Evolutionary conservation across 2,888 invertebrate genomes (phyloP), one percentile per base, ranked within the genome.

Genomic region (Agrochola lychnidis): DNA sequence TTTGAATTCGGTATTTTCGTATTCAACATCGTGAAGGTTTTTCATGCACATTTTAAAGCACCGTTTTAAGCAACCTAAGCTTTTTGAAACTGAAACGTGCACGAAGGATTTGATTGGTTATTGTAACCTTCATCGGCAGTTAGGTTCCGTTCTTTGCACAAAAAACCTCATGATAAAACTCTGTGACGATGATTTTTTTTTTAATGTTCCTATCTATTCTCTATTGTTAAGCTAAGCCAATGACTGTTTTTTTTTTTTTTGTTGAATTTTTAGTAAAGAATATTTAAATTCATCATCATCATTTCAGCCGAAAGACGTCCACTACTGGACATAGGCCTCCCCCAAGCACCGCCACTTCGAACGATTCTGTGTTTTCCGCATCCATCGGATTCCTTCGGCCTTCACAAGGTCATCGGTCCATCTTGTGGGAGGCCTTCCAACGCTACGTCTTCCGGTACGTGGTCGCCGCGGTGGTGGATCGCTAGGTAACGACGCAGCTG

Each of bases 1-100:
- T 64, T 72, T 61, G 48, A 59, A 82, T 56, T 63, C 40, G 12
- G 19, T 30, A 45, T 67, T 25, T 45, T 42, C 22, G 36, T 12
- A 66, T 59, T 69, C n/a, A 45, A 62, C 25, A 30, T 1, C 14
- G 22, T 48, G 6, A 53, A 30, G 14, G 2, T 51, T 10, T 48
- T 45, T 36, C 9, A 45, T 67, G 1, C 25, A 67, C 67, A 40
- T 63, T 63, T 70, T 12, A 6, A 70, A 30, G 4, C 1, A 48
- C 10, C 4, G 1, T 40, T 61, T 73, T 2, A n/a, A 10, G 2
- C 7, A 7, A 25, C 19, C 19, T 25, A 22, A 70, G 45, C 30
- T n/a, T 45, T 45, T 19, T 69, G 16, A 64, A 48, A 64, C 4
- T 19, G 2, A n/a, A 62, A 48, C 16, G 9, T 61, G 30, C 22